Conservation (phyloP, 2,113 vertebrate species). For the Gulo gulo region DNA sequence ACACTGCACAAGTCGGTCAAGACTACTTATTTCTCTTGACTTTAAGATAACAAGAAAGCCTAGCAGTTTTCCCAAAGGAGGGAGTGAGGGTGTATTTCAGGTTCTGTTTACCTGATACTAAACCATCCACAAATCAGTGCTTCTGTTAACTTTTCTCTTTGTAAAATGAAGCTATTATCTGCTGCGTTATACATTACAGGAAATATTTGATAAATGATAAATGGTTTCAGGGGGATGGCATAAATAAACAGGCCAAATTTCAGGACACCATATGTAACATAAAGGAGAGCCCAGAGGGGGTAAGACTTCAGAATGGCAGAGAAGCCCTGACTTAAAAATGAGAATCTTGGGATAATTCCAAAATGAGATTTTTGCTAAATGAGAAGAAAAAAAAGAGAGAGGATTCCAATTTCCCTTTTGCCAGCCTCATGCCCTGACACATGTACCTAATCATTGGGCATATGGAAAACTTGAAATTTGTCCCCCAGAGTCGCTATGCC, state of each 20-base stretch:
- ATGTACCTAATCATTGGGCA: background rate
- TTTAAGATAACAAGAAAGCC: background rate
- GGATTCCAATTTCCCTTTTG: background rate
- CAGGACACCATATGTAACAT: background rate
- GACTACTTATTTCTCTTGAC: background rate
- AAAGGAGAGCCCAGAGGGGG: background rate
- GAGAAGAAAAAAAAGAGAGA: background rate
- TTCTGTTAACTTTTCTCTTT: background rate
- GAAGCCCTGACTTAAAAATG: background rate
- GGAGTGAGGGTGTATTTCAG: background rate
- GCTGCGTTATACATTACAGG: background rate
- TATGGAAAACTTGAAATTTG: background rate
- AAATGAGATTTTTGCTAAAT: constrained; percentile 37
- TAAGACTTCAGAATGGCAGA: background rate
- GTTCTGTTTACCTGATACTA: background rate
- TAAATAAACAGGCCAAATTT: background rate
- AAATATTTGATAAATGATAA: background rate
- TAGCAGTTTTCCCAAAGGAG: background rate
- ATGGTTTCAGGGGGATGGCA: background rate
- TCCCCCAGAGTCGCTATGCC: background rate
- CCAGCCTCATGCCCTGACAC: background rate
- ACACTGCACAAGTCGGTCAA: background rate
- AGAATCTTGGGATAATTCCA: background rate
- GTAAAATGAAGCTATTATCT: background rate
- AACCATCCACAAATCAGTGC: background rate